Conservation (phyloP, 2,797 vertebrate species). For the Oreonectes daqikongensis region DNA sequence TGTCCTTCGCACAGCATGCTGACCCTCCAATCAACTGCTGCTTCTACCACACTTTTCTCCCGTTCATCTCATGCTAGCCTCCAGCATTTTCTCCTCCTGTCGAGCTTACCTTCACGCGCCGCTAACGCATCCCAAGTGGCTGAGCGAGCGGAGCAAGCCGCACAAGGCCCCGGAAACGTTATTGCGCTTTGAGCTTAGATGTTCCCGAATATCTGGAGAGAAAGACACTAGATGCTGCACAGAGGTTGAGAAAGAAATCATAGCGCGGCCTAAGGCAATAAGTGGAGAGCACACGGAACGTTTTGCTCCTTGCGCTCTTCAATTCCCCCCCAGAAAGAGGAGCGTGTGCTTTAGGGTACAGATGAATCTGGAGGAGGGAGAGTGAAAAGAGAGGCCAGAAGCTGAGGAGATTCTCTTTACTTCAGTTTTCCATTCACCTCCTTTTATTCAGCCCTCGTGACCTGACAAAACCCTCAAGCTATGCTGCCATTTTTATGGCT, state of each 20-base stretch:
- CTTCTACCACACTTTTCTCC: constrained; percentile 62
- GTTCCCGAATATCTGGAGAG: constrained; percentile 62
- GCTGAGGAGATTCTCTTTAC: constrained; percentile 36
- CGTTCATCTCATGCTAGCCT: constrained; percentile 41
- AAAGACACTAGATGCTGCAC: constrained; percentile 41
- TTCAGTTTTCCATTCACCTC: constrained; percentile 39
- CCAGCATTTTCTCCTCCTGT: constrained; percentile 32
- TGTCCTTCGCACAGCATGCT: constrained; percentile 57
- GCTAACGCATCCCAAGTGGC: constrained; percentile 32
- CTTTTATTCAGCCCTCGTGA: constrained; percentile 32
- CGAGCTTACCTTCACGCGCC: constrained; percentile 17
- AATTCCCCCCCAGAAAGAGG: constrained; percentile 43
- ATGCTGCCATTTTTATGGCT: constrained; percentile 13
- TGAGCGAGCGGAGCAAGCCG: constrained; percentile 67
- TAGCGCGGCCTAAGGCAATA: constrained; percentile 47
- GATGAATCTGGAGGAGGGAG: constrained; percentile 45
- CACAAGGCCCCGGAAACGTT: constrained; percentile 63
- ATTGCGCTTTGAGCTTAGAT: constrained; percentile 64
- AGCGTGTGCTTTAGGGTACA: constrained; percentile 39
- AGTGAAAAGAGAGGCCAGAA: constrained; percentile 48
- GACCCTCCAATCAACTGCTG: constrained; percentile 43
- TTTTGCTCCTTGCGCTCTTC: constrained; percentile 55
- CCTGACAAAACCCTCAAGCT: constrained; percentile 39
- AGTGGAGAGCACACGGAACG: constrained; percentile 43
- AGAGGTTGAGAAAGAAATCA: constrained; percentile 46